Base-by-base conservation (phyloP, 2,888 invertebrate genomes). In the Callyntrura guangdongensis region DNA sequence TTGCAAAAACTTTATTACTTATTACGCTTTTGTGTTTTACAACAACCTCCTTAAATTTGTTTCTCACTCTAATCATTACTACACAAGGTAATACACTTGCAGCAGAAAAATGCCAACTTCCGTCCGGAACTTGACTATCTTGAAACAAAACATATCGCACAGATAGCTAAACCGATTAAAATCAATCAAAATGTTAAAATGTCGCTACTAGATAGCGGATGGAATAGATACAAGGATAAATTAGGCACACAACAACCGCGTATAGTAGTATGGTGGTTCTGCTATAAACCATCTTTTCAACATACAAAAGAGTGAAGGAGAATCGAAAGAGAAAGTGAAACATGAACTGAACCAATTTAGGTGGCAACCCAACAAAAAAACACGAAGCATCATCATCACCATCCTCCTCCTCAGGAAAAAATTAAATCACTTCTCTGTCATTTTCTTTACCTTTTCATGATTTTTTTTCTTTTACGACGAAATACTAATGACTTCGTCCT, bases 401-500 rank as follows among this genome's bases (percentile, higher is more conserved):
- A 3, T 9, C 27, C 8, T 25, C n/a, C 14, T 22, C 36, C 59
- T 49, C 17, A 88, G 17, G 49, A n/a, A 89, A 89, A 88, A 77
- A 84, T 84, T 89, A 89, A 89, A 89, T 89, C 89, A 89, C 83
- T 86, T 77, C 56, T 59, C 56, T 83, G 83, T 84, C 89, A 89
- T 69, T 67, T 79, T 77, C 67, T 67, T 47, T 74, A 53, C 22
- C 49, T 27, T 25, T 87, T 72, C 82, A 59, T 88, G n/a, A n/a
- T 20, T 64, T 59, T 64, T 59, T 67, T 72, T 20, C 12, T 36
- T 61, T 8, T 36, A 36, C 22, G 77, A 56, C 14, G 36, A 53
- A 84, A 89, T 77, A 77, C 89, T 89, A 90, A 90, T 90, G 85
- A 86, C 90, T 89, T 45, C 79, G 84, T 85, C 85, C 84, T 84